Evolutionary conservation across 2,888 invertebrate species (phyloP).

Genomic region (Limulus polyphemus): DNA sequence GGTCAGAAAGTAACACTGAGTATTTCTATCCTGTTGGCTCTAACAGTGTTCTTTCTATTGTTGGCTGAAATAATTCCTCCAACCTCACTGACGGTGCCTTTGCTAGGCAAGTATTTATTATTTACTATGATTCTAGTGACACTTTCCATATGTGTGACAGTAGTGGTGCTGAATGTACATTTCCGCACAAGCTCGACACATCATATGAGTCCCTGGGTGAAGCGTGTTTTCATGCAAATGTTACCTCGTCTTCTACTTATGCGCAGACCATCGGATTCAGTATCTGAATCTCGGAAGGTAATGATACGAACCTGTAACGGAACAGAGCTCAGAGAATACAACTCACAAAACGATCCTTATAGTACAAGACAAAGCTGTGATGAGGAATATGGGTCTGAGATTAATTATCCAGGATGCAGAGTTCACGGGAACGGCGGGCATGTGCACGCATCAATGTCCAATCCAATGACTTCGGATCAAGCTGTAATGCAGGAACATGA

Average conservation of each 20-base stretch:
- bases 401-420: slow-evolving; percentile 13
- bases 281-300: slow-evolving; percentile 14
- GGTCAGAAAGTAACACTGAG: slow-evolving; percentile 93
- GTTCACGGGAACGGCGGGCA: slow-evolving; percentile 4
- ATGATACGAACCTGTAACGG: slow-evolving; percentile 35
- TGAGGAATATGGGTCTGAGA: slow-evolving; percentile 7
- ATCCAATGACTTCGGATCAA: no score
- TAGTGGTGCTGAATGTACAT: slow-evolving; percentile 29
- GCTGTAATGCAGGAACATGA: slow-evolving; percentile 9
- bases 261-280: slow-evolving; percentile 67
- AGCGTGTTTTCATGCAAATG: slow-evolving; percentile 71
- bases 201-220: slow-evolving; percentile 63
- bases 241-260: slow-evolving; percentile 85
- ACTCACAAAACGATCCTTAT: slow-evolving; percentile 11
- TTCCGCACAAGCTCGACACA: slow-evolving; percentile 28
- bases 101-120: slow-evolving; percentile 29
- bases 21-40: slow-evolving; percentile 44
- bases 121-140: slow-evolving; percentile 30
- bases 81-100: slow-evolving; percentile 24
- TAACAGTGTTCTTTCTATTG: slow-evolving; percentile 44
- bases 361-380: slow-evolving; percentile 18
- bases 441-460: no score
- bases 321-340: slow-evolving; percentile 32
- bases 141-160: slow-evolving; percentile 28
- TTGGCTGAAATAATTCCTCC: slow-evolving; percentile 32